Base-by-base conservation (phyloP, 2,797 vertebrate genomes). In the Cichlasoma orientale region DNA sequence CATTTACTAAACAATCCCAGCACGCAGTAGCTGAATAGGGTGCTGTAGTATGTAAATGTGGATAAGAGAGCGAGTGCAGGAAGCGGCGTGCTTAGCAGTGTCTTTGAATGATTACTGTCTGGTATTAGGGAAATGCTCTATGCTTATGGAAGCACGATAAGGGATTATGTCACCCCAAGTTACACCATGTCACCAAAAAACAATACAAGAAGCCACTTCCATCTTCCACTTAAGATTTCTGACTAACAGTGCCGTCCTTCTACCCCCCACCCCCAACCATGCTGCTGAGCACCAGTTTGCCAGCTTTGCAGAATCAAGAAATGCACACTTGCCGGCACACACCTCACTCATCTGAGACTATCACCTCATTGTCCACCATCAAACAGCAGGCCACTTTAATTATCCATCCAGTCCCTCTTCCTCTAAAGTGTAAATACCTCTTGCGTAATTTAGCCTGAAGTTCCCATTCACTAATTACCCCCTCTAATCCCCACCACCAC, bases 391-490 rank as follows among this genome's bases (percentile, higher is more conserved):
- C 31, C 69, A 25, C 75, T 90, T 80, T 83, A 84, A 90, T 87
- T 87, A 92, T 74, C 75, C 77, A 56, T 59, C 84, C 72, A 41
- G 44, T 72, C 69, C 41, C 53, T n/a, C 11, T 69, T 70, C 75
- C 61, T 79, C 74, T 77, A 33, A 83, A 85, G 84, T 89, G 89
- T 92, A 92, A 94, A 89, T 90, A 91, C 89, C 87, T 84, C 82
- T 79, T 59, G 75, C 75, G 75, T 90, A 89, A 91, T 92, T 89
- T 72, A 89, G 77, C 84, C 84, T 73, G 66, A 89, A 88, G 89
- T 88, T 93, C 70, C 68, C 74, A 66, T 86, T 92, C 78, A 83
- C 84, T 92, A 92, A 94, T 93, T 90, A 91, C 71, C 84, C 84
- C 87, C 85, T 18, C 68, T 33, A 33, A 33, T 72, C 58, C 59